Evolutionary conservation across 2,888 invertebrate genomes (phyloP).

Genomic region (Biston stratarius): DNA sequence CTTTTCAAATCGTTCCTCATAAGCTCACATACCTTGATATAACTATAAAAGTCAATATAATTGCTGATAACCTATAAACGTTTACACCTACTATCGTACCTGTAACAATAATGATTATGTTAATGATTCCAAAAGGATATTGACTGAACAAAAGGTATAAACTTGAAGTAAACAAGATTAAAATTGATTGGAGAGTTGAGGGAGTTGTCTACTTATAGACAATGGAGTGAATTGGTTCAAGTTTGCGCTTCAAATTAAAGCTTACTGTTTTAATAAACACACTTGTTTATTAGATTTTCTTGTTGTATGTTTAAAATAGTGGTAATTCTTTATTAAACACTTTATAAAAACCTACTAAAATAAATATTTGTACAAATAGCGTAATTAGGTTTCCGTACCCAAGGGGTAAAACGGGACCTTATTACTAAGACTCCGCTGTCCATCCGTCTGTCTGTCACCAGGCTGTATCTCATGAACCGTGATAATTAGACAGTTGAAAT

Average conservation of each 20-base stretch:
- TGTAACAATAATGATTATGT: conserved; percentile 60
- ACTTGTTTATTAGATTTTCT: not conserved
- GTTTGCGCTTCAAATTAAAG: conserved; percentile 7
- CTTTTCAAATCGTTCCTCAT: conserved; percentile 74
- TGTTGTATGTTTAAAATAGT: not conserved
- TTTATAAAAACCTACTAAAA: too few species aligned
- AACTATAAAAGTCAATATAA: conserved; percentile 64
- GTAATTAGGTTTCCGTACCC: too few species aligned
- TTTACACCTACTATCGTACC: conserved; percentile 61
- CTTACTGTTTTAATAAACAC: not conserved
- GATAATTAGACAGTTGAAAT: too few species aligned
- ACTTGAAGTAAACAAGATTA: conserved; percentile 21
- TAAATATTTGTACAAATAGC: too few species aligned
- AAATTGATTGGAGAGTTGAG: conserved; percentile 8
- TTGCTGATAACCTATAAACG: conserved; percentile 54
- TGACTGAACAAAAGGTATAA: conserved; percentile 13
- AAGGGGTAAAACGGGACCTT: too few species aligned
- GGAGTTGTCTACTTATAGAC: conserved; percentile 9
- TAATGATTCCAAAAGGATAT: conserved; percentile 16
- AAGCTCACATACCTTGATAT: conserved; percentile 75
- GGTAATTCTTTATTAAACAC: too few species aligned
- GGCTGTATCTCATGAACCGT: too few species aligned
- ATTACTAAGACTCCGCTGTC: too few species aligned
- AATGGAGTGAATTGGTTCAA: conserved; percentile 14
- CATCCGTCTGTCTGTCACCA: too few species aligned